Conservation (phyloP, 2,113 vertebrate genomes). For the Phainopepla nitens region DNA sequence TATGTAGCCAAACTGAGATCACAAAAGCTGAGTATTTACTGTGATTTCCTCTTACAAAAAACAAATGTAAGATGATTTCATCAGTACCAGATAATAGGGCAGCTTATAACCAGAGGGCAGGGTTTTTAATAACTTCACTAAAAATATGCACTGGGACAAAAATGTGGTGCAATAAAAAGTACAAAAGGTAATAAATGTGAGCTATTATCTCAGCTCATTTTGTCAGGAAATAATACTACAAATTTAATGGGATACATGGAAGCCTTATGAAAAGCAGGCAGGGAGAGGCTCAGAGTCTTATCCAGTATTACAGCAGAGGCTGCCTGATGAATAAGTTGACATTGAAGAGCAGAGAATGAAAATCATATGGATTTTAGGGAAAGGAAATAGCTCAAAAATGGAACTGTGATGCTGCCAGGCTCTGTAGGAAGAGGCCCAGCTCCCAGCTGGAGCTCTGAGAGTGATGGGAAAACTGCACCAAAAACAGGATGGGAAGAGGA, state of each 20-base stretch:
- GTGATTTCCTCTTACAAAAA: not conserved
- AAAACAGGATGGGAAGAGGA: not conserved
- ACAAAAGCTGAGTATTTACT: slow-evolving; percentile 23
- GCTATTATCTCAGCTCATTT: slow-evolving; percentile 56
- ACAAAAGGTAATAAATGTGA: slow-evolving; percentile 65
- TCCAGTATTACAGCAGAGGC: slow-evolving; percentile 5
- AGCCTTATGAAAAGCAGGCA: slow-evolving; percentile 34
- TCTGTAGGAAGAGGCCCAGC: not conserved
- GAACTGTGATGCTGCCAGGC: not conserved
- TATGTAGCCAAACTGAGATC: not conserved
- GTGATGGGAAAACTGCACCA: not conserved
- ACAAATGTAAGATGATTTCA: slow-evolving; percentile 29
- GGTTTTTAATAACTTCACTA: slow-evolving; percentile 64
- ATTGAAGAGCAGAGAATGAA: slow-evolving; percentile 18
- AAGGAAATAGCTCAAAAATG: slow-evolving; percentile 17
- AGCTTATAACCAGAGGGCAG: slow-evolving; percentile 46
- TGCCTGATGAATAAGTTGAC: slow-evolving; percentile 25
- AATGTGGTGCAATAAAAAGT: slow-evolving; percentile 42
- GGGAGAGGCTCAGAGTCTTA: slow-evolving; percentile 21
- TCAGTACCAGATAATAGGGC: slow-evolving; percentile 13
- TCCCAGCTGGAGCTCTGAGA: not conserved
- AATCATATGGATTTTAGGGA: slow-evolving; percentile 22
- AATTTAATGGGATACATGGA: slow-evolving; percentile 6
- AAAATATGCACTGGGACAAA: slow-evolving; percentile 41
- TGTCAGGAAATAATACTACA: slow-evolving; percentile 60